phyloP scores from a whole-genome alignment of 2,888 invertebrate species.

The Protodeltote pygarga region DNA sequence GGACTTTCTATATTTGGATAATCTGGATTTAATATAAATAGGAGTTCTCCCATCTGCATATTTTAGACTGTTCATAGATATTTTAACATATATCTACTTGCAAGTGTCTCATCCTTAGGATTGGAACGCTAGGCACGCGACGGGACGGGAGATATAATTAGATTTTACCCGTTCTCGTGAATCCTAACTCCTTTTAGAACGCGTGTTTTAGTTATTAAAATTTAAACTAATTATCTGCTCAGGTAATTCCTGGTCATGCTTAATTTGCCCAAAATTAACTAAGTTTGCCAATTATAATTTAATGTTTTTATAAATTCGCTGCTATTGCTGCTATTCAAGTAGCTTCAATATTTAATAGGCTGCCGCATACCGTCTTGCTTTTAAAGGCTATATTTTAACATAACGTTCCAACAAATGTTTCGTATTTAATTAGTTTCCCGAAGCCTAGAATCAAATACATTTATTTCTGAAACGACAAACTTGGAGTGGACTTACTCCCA shows the following conservation, averaged over 20 bases:
- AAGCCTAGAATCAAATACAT: not conserved
- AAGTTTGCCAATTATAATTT: constrained; percentile 10
- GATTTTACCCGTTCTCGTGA: constrained; percentile 65
- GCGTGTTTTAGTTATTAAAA: constrained; percentile 29
- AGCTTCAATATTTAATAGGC: not conserved
- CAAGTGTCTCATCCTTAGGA: constrained; percentile 41
- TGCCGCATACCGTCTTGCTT: not conserved
- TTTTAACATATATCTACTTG: constrained; percentile 38
- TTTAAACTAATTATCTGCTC: constrained; percentile 19
- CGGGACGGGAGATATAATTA: constrained; percentile 74
- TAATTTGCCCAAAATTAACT: constrained; percentile 22
- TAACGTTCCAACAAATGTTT: not conserved
- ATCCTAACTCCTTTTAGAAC: constrained; percentile 61
- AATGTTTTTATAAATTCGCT: not conserved
- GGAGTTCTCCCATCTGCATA: constrained; percentile 7
- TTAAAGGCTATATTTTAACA: not conserved
- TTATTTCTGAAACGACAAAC: constrained; percentile 8
- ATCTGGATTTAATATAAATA: constrained; percentile 13
- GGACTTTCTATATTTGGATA: constrained; percentile 18
- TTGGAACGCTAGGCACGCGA: constrained; percentile 72
- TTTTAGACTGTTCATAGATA: constrained; percentile 21
- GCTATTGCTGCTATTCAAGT: constrained; percentile 2
- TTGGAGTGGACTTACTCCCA: constrained; percentile 3
- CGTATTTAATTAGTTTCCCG: constrained; percentile 1
- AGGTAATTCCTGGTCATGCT: constrained; percentile 15